Evolutionary conservation across 2,888 invertebrate genomes (phyloP).

Genomic region (Euplexia lucipara): DNA sequence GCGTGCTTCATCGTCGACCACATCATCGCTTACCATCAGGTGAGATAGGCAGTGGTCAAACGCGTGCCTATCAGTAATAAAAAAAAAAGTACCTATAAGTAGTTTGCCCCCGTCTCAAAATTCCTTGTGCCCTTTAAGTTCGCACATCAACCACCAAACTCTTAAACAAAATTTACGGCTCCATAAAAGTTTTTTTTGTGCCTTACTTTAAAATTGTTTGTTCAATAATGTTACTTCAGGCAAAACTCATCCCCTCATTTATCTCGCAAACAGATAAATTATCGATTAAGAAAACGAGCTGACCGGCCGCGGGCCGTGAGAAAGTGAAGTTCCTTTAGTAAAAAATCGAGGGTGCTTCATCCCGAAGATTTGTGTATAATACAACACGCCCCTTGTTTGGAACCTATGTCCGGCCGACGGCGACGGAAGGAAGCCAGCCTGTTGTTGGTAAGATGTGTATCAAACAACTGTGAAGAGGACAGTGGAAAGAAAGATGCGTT

Average conservation of each 20-base stretch:
- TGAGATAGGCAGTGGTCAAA: too few relatives aligned
- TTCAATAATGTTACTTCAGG: conserved; percentile 1
- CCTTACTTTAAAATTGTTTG: background rate
- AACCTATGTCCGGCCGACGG: conserved; percentile 35
- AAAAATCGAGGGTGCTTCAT: conserved; percentile 53
- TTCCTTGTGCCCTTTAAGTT: background rate
- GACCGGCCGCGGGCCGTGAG: conserved; percentile 55
- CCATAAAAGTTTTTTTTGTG: conserved; percentile 12
- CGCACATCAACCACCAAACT: background rate
- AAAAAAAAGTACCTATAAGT: background rate
- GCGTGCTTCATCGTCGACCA: too few relatives aligned
- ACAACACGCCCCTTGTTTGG: conserved; percentile 49
- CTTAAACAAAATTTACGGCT: conserved; percentile 12
- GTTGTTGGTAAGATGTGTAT: conserved; percentile 28
- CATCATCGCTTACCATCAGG: too few relatives aligned
- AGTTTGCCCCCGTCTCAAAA: background rate
- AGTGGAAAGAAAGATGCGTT: background rate
- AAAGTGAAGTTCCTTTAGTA: conserved; percentile 37
- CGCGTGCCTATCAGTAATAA: too few relatives aligned
- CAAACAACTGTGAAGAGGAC: conserved; percentile 21
- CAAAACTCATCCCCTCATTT: conserved; percentile 47
- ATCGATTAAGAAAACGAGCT: conserved; percentile 49
- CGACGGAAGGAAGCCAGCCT: conserved; percentile 51
- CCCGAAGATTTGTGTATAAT: conserved; percentile 50
- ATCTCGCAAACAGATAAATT: conserved; percentile 60